These are phyloP conservation scores for Piprites chloris DNA, from an alignment of 2,113 vertebrate species.

Conservation along the genomic window DNA sequence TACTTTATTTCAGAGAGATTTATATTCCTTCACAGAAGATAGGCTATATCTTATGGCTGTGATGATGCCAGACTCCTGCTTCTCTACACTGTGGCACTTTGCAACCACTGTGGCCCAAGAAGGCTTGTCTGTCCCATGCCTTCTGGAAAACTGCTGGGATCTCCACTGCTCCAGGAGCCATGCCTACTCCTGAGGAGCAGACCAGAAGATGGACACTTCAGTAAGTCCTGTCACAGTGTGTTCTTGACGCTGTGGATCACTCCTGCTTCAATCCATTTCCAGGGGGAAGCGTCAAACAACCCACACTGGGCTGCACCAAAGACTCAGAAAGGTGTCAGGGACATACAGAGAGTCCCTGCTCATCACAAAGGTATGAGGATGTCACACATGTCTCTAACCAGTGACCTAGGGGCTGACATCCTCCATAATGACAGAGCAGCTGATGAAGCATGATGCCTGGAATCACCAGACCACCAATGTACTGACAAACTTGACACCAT, in stretches of 20 bases:
- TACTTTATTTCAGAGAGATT: background rate
- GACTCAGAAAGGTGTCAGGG: background rate
- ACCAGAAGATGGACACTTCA: accelerated
- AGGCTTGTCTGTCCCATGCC: background rate
- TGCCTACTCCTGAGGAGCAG: accelerated
- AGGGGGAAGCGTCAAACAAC: background rate
- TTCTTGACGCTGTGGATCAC: background rate
- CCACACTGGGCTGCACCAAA: background rate
- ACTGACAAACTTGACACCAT: background rate
- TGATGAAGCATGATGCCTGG: background rate
- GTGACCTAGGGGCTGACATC: background rate
- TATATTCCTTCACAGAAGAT: background rate
- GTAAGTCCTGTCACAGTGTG: background rate
- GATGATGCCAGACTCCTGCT: background rate
- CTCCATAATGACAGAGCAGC: background rate
- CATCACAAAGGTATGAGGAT: background rate
- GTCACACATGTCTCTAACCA: background rate
- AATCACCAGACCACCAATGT: background rate
- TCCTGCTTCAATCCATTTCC: accelerated
- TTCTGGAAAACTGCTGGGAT: background rate
- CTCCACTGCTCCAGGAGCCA: background rate
- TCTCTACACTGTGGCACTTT: background rate
- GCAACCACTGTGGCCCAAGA: background rate
- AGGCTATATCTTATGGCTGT: background rate
- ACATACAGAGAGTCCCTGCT: background rate